Evolutionary conservation across 2,888 invertebrate genomes (phyloP).

Genomic region (Prosopocoilus inquinatus): DNA sequence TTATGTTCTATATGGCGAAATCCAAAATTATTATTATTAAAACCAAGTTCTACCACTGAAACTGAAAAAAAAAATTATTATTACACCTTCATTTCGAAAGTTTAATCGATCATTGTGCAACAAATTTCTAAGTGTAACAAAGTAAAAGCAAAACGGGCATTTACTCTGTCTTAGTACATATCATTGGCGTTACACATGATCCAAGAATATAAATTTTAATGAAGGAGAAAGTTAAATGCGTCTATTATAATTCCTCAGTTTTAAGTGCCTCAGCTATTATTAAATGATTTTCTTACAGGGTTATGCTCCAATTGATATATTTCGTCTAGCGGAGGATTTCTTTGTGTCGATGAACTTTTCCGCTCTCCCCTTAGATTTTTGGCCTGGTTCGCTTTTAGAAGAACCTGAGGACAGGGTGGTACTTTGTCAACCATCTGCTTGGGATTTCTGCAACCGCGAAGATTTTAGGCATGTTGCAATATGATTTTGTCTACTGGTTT

Average conservation of each 20-base stretch:
- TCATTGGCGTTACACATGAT: no score
- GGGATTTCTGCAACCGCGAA: conserved; percentile 89
- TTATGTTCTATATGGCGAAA: no score
- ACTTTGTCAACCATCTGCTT: conserved; percentile 88
- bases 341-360: conserved; percentile 87
- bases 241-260: background rate
- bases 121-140: no score
- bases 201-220: no score
- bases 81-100: no score
- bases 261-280: background rate
- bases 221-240: background rate
- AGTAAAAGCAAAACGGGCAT: no score
- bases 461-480: conserved; percentile 69
- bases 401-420: conserved; percentile 75
- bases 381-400: conserved; percentile 80
- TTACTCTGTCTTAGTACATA: no score
- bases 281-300: conserved; percentile 55
- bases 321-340: conserved; percentile 87
- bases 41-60: no score
- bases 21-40: no score
- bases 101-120: no score
- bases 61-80: no score
- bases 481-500: background rate
- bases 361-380: conserved; percentile 82
- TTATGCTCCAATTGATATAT: conserved; percentile 79